A percentile compares a stretch with the other conserved stretches of the same genome.
These are phyloP conservation scores for Zaprionus kolodkinae DNA, from an alignment of 1,140 invertebrate genomes.

Conservation along the genomic window DNA sequence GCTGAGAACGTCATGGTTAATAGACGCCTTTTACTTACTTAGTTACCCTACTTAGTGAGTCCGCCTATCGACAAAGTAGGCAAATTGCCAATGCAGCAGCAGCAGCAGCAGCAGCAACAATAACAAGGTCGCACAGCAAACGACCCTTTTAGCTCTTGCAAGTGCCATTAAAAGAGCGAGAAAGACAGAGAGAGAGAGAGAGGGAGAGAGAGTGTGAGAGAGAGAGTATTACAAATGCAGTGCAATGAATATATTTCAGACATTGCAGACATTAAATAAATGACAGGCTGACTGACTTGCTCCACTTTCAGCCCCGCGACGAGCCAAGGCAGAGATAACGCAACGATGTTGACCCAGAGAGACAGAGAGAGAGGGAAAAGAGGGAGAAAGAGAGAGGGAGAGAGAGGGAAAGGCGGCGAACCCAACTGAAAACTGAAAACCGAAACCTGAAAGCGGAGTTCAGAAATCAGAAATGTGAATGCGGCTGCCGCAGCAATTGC, in stretches of 20 bases:
- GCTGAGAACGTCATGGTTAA: slow-evolving; percentile 48
- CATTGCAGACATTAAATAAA: slow-evolving; percentile 71
- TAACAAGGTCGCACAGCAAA: slow-evolving; percentile 21
- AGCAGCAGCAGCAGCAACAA: not conserved
- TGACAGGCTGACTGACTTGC: slow-evolving; percentile 76
- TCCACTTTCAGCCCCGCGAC: slow-evolving; percentile 62
- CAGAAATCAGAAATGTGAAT: slow-evolving; percentile 17
- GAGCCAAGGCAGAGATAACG: slow-evolving; percentile 45
- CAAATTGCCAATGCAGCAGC: slow-evolving; percentile 15
- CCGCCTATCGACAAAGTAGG: slow-evolving; percentile 31
- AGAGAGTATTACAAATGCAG: slow-evolving; percentile 69
- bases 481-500: not conserved
- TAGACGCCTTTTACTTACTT: slow-evolving; percentile 50
- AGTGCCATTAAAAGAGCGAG: slow-evolving; percentile 59
- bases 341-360: slow-evolving; percentile 72
- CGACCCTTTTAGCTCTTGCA: slow-evolving; percentile 65
- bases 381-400: slow-evolving; percentile 1
- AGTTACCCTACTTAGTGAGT: slow-evolving; percentile 26
- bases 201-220: not conserved
- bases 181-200: not conserved
- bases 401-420: slow-evolving; percentile 37
- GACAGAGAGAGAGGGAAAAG: not conserved
- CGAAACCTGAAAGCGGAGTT: slow-evolving; percentile 36
- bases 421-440: slow-evolving; percentile 48
- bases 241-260: slow-evolving; percentile 70